phyloP scores from a whole-genome alignment of 1,140 invertebrate genomes.

The Aphaenogaster rudis region DNA sequence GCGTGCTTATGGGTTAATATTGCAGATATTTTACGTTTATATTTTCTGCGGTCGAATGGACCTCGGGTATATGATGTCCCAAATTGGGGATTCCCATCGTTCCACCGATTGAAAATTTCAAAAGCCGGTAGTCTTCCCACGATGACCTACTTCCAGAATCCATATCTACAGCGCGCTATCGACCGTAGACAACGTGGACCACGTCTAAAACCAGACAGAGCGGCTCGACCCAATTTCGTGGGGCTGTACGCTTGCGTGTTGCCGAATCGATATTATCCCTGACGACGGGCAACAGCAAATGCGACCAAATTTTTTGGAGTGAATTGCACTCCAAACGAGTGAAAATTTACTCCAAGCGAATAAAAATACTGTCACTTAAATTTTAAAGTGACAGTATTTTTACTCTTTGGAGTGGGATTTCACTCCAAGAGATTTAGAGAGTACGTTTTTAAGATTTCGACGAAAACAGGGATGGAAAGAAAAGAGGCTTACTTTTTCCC shows the following conservation, averaged over 20 bases:
- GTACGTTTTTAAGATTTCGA: not conserved
- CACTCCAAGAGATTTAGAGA: no score
- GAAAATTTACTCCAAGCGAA: no score
- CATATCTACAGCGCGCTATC: constrained; percentile 47
- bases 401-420: no score
- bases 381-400: no score
- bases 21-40: not conserved
- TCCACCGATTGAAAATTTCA: not conserved
- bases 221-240: constrained; percentile 66
- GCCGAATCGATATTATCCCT: constrained; percentile 45
- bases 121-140: not conserved
- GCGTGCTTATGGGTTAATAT: not conserved
- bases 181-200: constrained; percentile 62
- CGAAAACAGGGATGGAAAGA: constrained; percentile 49
- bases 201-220: constrained; percentile 32
- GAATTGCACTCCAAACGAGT: no score
- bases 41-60: not conserved
- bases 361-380: no score
- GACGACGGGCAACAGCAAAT: not conserved
- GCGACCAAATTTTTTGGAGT: not conserved
- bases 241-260: constrained; percentile 18
- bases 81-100: not conserved
- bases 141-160: constrained; percentile 53
- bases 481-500: not conserved
- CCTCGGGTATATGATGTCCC: no score